Base-by-base conservation (phyloP, 2,797 vertebrate species). In the Trematomus bernacchii region DNA sequence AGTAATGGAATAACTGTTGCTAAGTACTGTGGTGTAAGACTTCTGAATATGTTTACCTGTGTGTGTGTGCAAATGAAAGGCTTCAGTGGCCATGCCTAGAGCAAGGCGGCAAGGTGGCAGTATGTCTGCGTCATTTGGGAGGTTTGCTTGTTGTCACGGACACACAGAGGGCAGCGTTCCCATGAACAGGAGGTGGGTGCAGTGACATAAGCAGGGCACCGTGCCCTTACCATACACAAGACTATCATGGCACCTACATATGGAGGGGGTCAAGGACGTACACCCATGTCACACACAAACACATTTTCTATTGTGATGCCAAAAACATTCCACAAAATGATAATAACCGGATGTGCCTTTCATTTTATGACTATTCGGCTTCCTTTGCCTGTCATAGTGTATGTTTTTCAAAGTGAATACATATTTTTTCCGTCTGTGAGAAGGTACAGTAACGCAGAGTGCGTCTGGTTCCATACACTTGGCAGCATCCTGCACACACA, bases 401-500 rank as follows among this genome's bases (percentile, higher is more conserved):
- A 6, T 64, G 58, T 75, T 75, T 67, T 85, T 80, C 19, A 76
- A 64, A 80, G 71, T 53, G 27, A 79, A 69, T 57, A 27, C 40
- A 62, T 74, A 40, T 77, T 86, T 84, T 57, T 68, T 57, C 23
- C 66, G 62, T 73, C 68, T 81, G 46, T 23, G 73, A 80, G 81
- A 58, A 76, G 66, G 77, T 86, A 87, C 73, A 84, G 75, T 79
- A 72, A 82, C 73, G 52, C 64, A 67, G 66, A 82, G 37, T 44
- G 63, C 59, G 79, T 89, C 79, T 88, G 84, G 74, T 85, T 90
- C 80, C 79, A 69, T 82, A 85, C 83, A 82, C 90, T 94, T 94
- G 94, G 93, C 93, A 94, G 83, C 79, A 77, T 90, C 86, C 83
- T 63, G 80, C 78, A 60, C 91, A 87, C 90, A 90, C 93, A 93